A percentile compares a stretch with the other conserved stretches of the same genome.
Evolutionary conservation across 2,797 vertebrate species (phyloP).

Genomic region (Pelodytes ibericus): DNA sequence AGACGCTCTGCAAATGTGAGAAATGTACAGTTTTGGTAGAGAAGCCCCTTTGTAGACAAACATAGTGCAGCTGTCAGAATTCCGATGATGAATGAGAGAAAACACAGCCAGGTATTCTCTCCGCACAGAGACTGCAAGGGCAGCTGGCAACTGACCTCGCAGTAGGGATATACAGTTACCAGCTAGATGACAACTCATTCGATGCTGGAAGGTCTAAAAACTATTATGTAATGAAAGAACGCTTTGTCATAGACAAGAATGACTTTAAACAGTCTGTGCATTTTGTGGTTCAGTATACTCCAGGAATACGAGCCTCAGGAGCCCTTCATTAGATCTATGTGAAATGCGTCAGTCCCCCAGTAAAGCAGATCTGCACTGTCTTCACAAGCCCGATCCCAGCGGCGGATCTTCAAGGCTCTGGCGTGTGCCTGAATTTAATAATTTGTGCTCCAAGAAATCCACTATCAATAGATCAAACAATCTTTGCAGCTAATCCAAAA

Average conservation of each 20-base stretch:
- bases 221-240: background rate
- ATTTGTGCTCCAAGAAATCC: too few relatives aligned
- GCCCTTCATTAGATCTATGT: too few relatives aligned
- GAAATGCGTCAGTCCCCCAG: too few relatives aligned
- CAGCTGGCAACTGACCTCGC: constrained; percentile 21
- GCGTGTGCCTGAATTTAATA: too few relatives aligned
- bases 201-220: background rate
- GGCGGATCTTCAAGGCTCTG: too few relatives aligned
- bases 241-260: constrained; percentile 4
- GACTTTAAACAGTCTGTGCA: too few relatives aligned
- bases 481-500: too few relatives aligned
- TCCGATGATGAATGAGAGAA: constrained; percentile 42
- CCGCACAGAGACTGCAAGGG: constrained; percentile 11
- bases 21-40: constrained; percentile 26
- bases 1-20: constrained; percentile 1
- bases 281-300: too few relatives aligned
- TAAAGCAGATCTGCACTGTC: too few relatives aligned
- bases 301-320: too few relatives aligned
- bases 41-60: constrained; percentile 19
- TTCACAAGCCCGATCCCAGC: too few relatives aligned
- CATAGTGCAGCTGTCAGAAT: constrained; percentile 29
- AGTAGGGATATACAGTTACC: constrained; percentile 10
- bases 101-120: constrained; percentile 28
- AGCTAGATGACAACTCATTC: constrained; percentile 23
- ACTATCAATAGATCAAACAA: too few relatives aligned